phyloP scores from a whole-genome alignment of 1,140 invertebrate genomes.

The Penaeus japonicus region DNA sequence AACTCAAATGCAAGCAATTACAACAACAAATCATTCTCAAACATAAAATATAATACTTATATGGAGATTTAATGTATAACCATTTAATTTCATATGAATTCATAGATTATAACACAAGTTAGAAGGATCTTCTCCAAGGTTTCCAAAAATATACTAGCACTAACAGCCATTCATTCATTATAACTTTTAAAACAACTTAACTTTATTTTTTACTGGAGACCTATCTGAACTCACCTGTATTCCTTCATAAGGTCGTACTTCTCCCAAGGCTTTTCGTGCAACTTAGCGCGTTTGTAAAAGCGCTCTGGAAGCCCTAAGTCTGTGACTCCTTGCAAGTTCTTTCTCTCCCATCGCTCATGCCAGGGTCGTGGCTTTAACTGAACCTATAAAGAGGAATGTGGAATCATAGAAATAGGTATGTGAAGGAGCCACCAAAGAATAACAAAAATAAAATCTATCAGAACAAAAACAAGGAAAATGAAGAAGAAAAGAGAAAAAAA shows the following conservation, averaged over 20 bases:
- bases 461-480: no score
- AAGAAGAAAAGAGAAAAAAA: not conserved
- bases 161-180: not conserved
- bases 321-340: conserved; percentile 80
- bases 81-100: no score
- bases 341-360: conserved; percentile 83
- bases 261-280: conserved; percentile 78
- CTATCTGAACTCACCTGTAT: conserved; percentile 73
- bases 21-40: no score
- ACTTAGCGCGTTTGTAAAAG: conserved; percentile 69
- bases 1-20: no score
- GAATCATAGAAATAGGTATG: no score
- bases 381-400: conserved; percentile 70
- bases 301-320: conserved; percentile 71
- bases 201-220: not conserved
- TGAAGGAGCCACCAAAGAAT: no score
- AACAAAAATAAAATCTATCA: no score
- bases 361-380: conserved; percentile 86
- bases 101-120: no score
- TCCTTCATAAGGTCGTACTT: conserved; percentile 94
- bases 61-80: no score
- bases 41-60: no score
- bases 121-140: no score
- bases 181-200: not conserved
- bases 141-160: no score